These are phyloP conservation scores for Vulpes vulpes DNA, from an alignment of 2,113 vertebrate genomes.

Conservation along the genomic window DNA sequence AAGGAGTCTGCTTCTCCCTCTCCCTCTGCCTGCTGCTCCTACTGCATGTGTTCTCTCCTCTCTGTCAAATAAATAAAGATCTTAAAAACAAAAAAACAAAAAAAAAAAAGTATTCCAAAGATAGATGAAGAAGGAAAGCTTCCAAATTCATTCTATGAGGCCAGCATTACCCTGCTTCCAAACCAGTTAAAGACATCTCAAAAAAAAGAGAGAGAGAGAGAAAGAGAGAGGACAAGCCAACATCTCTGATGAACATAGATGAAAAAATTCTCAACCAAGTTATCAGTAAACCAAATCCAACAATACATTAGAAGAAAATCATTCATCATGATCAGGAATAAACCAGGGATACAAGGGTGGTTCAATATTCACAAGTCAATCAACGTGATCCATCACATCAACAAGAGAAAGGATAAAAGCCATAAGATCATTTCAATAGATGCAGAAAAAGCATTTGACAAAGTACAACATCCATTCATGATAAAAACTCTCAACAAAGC, in stretches of 20 bases:
- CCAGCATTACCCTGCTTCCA: not conserved
- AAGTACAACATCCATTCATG: not conserved
- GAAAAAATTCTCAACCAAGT: not conserved
- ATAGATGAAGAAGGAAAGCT: not conserved
- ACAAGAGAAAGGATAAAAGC: not conserved
- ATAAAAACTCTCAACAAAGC: not conserved
- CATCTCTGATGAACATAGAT: not conserved
- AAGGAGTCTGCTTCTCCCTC: too few species aligned
- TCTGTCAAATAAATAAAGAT: too few species aligned
- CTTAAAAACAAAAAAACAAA: too few species aligned
- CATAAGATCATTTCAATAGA: not conserved
- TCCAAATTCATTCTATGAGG: not conserved
- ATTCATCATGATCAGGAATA: not conserved
- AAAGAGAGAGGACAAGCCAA: not conserved
- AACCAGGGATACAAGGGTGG: not conserved
- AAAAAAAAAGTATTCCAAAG: not conserved
- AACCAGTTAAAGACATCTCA: not conserved
- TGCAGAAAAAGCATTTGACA: not conserved
- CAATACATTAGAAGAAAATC: not conserved
- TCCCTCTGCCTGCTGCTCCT: too few species aligned
- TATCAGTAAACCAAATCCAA: not conserved
- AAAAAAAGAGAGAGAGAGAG: not conserved
- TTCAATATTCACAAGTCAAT: not conserved
- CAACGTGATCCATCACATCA: not conserved
- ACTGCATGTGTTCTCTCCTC: too few species aligned